Evolutionary conservation across 2,113 vertebrate species (phyloP), one percentile per base, ranked within the genome.

Genomic region (Vanacampus margaritifer): DNA sequence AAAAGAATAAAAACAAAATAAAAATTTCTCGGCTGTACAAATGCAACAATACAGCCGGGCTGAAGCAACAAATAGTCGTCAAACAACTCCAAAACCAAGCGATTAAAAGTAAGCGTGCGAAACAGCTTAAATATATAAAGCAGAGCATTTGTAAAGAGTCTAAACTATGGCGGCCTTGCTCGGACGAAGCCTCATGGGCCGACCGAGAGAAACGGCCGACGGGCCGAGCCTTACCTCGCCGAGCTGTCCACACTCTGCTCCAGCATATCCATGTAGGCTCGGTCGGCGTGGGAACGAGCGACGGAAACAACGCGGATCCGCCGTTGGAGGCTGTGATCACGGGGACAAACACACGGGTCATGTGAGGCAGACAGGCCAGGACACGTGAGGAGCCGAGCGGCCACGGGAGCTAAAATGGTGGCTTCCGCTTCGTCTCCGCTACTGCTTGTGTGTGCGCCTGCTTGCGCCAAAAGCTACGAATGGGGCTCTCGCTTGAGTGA

Each of bases 261-360:
- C 89, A 95, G 92, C 93, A 96, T 93, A 92, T 95, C 94, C 94
- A 94, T 94, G 89, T 79, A 89, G 90, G 62, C 78, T 67, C 21
- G 72, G 54, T 79, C 78, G 82, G 84, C 73, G 85, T 71, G 51
- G 59, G 67, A 63, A 81, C 77, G 85, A 82, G 64, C 86, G 86
- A 84, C 80, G 86, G 88, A 90, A 87, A 79, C 84, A 79, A 79
- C 89, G 79, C 90, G 68, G 91, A 86, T 87, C 86, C 77, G 84
- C 82, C 80, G 88, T 88, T 90, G 90, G 92, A 86, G 90, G 91
- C 86, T 82, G 86, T 94, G 94, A 94, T 96, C 94, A 96, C 94
- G 94, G 94, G 94, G 94, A 94, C 94, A 96, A 96, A 95, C 94
- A 95, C 92, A 89, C 92, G 93, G 94, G 94, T 96, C 94, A 96